Evolutionary conservation across 2,113 vertebrate genomes (phyloP).

Genomic region (Bufo bufo): DNA sequence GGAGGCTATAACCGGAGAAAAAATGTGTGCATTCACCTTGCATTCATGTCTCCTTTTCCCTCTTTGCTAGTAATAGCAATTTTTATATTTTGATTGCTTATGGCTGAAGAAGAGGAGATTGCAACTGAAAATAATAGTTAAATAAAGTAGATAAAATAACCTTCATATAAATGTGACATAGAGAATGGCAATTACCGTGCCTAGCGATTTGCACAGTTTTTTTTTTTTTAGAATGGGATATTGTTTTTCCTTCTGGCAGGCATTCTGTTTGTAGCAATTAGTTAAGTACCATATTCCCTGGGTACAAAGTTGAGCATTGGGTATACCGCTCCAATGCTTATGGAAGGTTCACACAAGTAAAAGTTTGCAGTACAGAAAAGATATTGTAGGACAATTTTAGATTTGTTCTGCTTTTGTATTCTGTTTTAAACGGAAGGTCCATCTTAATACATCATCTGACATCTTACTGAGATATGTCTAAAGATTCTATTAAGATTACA

Average conservation of each 20-base stretch:
- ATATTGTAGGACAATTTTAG: background rate
- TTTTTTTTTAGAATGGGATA: background rate
- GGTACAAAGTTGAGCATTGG: background rate
- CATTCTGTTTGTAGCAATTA: too few species aligned
- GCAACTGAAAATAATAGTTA: too few species aligned
- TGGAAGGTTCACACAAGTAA: too few species aligned
- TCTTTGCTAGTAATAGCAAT: background rate
- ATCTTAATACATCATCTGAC: too few species aligned
- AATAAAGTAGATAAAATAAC: background rate
- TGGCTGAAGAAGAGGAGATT: background rate
- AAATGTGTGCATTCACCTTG: too few species aligned
- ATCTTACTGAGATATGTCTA: too few species aligned
- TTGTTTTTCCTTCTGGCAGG: background rate
- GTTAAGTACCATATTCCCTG: background rate
- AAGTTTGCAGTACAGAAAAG: background rate
- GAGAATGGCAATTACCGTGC: background rate
- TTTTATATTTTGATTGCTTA: background rate
- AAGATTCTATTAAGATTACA: too few species aligned
- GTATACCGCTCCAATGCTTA: background rate
- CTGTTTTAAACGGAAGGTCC: background rate
- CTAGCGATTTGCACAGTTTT: background rate
- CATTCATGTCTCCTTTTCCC: too few species aligned
- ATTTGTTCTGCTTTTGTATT: too few species aligned
- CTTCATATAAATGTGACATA: background rate
- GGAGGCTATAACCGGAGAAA: too few species aligned